phyloP scores from a whole-genome alignment of 2,888 invertebrate genomes.

The Dolichopus griseipennis region DNA sequence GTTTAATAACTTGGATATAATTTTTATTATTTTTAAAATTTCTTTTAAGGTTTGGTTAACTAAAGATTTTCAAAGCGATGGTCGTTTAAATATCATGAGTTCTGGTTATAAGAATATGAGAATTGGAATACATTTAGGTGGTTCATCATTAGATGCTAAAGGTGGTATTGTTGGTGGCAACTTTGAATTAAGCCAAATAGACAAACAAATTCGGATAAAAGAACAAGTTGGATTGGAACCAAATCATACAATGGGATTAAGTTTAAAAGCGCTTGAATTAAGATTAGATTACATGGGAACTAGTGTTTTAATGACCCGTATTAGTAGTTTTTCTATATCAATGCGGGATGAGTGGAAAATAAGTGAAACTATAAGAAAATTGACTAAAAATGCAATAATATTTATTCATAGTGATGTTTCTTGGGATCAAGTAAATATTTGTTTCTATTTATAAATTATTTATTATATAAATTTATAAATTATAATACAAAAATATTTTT shows the following conservation, averaged over 20 bases:
- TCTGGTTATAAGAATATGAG: constrained; percentile 89
- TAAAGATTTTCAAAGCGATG: constrained; percentile 84
- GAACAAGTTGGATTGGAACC: constrained; percentile 88
- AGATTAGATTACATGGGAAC: constrained; percentile 98
- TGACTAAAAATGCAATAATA: constrained; percentile 63
- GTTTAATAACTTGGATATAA: background rate
- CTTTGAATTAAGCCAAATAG: constrained; percentile 81
- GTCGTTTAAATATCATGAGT: constrained; percentile 86
- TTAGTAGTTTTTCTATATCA: constrained; percentile 70
- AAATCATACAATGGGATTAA: constrained; percentile 73
- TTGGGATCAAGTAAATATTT: constrained; percentile 67
- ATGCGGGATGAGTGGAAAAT: constrained; percentile 82
- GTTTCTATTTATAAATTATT: background rate
- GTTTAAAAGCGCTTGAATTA: constrained; percentile 76
- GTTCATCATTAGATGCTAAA: constrained; percentile 88
- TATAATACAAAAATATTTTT: constrained; percentile 10
- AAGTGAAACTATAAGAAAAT: constrained; percentile 28
- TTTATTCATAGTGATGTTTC: constrained; percentile 85
- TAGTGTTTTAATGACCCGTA: constrained; percentile 84
- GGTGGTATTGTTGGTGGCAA: constrained; percentile 97
- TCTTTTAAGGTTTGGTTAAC: constrained; percentile 67
- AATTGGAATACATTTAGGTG: constrained; percentile 77
- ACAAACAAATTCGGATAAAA: constrained; percentile 78
- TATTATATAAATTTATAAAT: background rate
- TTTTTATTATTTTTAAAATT: constrained; percentile 8